A percentile compares a stretch with the other conserved stretches of the same genome.
These are phyloP conservation scores for Merluccius polli DNA, from an alignment of 2,797 vertebrate genomes.

Conservation along the genomic window DNA sequence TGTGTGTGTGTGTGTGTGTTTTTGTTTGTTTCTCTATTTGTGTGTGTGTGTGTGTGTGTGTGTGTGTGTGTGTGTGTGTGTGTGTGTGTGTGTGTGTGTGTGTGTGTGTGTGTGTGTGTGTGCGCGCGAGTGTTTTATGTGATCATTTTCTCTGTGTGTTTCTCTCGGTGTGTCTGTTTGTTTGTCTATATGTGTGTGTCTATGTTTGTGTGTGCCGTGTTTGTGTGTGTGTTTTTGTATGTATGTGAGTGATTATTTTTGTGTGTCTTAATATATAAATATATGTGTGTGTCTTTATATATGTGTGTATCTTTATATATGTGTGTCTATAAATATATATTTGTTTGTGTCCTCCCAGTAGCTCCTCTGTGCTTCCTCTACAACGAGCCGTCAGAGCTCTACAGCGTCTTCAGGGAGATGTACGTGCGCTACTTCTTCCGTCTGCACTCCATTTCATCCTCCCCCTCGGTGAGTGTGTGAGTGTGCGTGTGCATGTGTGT, in stretches of 20 bases:
- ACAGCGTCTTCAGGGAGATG: slow-evolving; percentile 96
- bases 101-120: too few relatives aligned
- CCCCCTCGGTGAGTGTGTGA: slow-evolving; percentile 82
- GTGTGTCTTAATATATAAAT: slow-evolving; percentile 1
- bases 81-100: too few relatives aligned
- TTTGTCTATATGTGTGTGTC: slow-evolving; percentile 26
- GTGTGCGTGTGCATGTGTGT: too few relatives aligned
- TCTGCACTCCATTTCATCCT: slow-evolving; percentile 96
- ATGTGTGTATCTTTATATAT: slow-evolving; percentile 26
- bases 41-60: too few relatives aligned
- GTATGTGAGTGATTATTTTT: neutral
- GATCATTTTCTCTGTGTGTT: neutral
- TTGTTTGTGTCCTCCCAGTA: slow-evolving; percentile 72
- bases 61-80: too few relatives aligned
- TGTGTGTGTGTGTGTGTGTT: too few relatives aligned
- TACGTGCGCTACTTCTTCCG: slow-evolving; percentile 97
- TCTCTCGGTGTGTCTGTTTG: slow-evolving; percentile 3
- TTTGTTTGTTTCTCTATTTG: too few relatives aligned
- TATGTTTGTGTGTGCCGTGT: neutral
- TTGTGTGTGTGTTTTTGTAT: slow-evolving; percentile 26
- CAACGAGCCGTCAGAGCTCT: slow-evolving; percentile 94
- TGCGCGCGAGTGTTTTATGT: slow-evolving; percentile 9
- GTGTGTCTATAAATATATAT: slow-evolving; percentile 4
- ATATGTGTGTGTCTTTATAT: slow-evolving; percentile 16
- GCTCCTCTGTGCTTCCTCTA: slow-evolving; percentile 97